Evolutionary conservation across 1,140 invertebrate genomes (phyloP), one percentile per base, ranked within the genome.

Genomic region (Eulimnadia texana): DNA sequence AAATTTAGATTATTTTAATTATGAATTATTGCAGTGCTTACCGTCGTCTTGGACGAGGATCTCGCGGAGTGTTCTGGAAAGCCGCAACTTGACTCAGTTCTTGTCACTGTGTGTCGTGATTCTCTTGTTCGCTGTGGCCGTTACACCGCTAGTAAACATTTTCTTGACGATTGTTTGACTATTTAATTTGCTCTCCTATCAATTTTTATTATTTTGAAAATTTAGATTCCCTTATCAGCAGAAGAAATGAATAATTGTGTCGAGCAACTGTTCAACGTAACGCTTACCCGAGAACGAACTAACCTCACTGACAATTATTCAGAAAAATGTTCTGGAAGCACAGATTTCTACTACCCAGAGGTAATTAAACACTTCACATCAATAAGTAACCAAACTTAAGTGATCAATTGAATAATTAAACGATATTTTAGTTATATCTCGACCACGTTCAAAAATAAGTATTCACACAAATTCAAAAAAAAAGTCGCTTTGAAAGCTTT

Each of bases 21-120:
- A n/a, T n/a, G n/a, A n/a, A n/a, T n/a, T n/a, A n/a, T n/a, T n/a
- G n/a, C n/a, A n/a, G n/a, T n/a, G n/a, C n/a, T n/a, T n/a, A n/a
- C n/a, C n/a, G n/a, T n/a, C n/a, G n/a, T n/a, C n/a, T n/a, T n/a
- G n/a, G n/a, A n/a, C n/a, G n/a, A n/a, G n/a, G n/a, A n/a, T n/a
- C n/a, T n/a, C n/a, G n/a, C n/a, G 10, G 50, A 9, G 50, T 29
- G 2, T 53, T 67, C 20, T 20, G 56, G 56, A 47, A 16, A 60
- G 61, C 49, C 61, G 66, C 11, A 20, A 27, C 3, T 23, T 58
- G 3, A 51, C 60, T 50, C 64, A 67, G 64, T 54, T 58, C 27
- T 16, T 67, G 6, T 66, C 66, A 10, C 53, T 59, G 19, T 56
- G 50, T 16, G 64, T 65, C 3, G 57, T 65, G 23, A 20, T 60